phyloP scores from a whole-genome alignment of 2,888 invertebrate genomes.

The Meganola albula region DNA sequence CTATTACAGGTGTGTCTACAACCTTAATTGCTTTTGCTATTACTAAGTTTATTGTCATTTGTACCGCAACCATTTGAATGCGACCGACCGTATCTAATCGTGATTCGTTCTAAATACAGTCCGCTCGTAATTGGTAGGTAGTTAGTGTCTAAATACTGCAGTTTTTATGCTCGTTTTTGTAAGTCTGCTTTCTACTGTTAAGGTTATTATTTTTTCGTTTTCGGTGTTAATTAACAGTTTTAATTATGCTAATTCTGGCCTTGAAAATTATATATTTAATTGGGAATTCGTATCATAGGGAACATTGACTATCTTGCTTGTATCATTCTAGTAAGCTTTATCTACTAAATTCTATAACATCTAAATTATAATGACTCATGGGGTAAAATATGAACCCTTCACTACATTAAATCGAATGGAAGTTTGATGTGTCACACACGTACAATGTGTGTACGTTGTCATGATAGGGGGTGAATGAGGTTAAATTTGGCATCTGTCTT shows the following conservation, averaged over 20 bases:
- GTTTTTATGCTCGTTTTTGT: slow-evolving; percentile 1
- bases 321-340: too few species aligned
- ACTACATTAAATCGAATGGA: slow-evolving; percentile 24
- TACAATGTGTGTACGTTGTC: too few species aligned
- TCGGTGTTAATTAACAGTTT: too few species aligned
- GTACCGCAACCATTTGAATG: slow-evolving; percentile 20
- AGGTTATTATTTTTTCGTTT: too few species aligned
- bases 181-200: not conserved
- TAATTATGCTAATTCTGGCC: too few species aligned
- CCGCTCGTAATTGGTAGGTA: slow-evolving; percentile 20
- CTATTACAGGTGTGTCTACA: not conserved
- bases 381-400: slow-evolving; percentile 15
- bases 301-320: too few species aligned
- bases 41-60: slow-evolving; percentile 22
- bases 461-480: too few species aligned
- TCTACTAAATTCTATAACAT: too few species aligned
- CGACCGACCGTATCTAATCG: slow-evolving; percentile 24
- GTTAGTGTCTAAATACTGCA: slow-evolving; percentile 4
- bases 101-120: slow-evolving; percentile 23
- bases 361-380: slow-evolving; percentile 14
- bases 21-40: slow-evolving; percentile 20
- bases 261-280: too few species aligned
- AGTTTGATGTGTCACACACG: slow-evolving; percentile 32
- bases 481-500: too few species aligned
- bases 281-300: too few species aligned